Evolutionary conservation across 2,113 vertebrate genomes (phyloP), one percentile per base, ranked within the genome.

Genomic region (Steatornis caripensis): DNA sequence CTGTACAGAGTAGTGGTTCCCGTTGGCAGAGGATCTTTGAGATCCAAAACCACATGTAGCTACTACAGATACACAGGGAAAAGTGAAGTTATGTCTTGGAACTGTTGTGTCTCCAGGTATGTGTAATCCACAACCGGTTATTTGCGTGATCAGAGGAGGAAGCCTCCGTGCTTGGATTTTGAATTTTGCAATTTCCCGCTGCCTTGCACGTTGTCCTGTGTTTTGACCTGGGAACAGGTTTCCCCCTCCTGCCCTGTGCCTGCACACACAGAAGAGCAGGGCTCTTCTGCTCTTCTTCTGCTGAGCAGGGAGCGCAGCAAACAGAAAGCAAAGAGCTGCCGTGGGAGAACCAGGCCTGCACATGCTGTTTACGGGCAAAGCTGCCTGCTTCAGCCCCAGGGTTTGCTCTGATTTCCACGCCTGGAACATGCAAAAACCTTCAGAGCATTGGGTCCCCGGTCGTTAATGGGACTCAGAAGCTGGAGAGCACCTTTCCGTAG

Each of bases 361-460:
- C 39, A 46, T 1, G 1, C 21, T n/a, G 17, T 32, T 54, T 36
- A 9, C 30, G 58, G 74, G 20, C 13, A 19, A 22, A 77, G 17
- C 46, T 15, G 12, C 30, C 11, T 45, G 32, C 20, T 60, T 41
- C 70, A 46, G 84, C 22, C 29, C 9, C 9, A 5, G 8, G 1
- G 11, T 61, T 66, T 71, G 27, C 32, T 84, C 20, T 10, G 2
- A 5, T 77, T 81, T 71, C 78, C 32, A 22, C 24, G 12, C 13
- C 84, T 21, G 34, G 45, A 94, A 34, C 45, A 18, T 6, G 16
- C 11, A 12, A 61, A 84, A 83, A n/a, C 24, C 23, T 37, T 22
- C 49, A 61, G 36, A 26, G 10, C 1, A 0, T 6, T 51, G 26
- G 11, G 23, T 20, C 15, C 14, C 13, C 1, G 0, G 55, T 32